Percentiles rank a stretch among this genome's conserved stretches.
These are phyloP conservation scores for Elaphurus davidianus DNA, from an alignment of 2,113 vertebrate genomes.

Conservation along the genomic window DNA sequence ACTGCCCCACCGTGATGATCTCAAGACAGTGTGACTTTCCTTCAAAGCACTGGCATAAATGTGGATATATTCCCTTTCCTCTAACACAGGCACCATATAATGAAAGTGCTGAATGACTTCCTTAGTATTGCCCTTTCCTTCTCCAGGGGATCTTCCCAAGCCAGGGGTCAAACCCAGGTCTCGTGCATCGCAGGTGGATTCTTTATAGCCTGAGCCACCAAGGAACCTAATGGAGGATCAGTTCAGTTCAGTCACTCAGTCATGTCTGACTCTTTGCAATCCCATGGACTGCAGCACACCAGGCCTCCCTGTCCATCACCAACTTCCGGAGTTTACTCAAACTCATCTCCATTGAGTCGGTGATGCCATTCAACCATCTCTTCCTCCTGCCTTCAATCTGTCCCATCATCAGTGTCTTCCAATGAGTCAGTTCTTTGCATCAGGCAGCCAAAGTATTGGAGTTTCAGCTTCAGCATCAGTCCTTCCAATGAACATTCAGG, in stretches of 20 bases:
- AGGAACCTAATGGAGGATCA: neutral
- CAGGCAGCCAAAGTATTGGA: neutral
- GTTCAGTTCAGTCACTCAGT: neutral
- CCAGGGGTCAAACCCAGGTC: neutral
- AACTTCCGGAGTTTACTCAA: neutral
- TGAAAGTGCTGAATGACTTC: neutral
- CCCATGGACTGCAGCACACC: neutral
- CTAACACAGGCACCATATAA: neutral
- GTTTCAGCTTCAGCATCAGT: neutral
- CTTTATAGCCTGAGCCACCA: neutral
- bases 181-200: neutral
- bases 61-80: neutral
- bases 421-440: neutral
- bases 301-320: neutral
- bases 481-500: neutral
- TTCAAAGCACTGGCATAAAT: neutral
- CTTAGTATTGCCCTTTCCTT: neutral
- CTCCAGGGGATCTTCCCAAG: neutral
- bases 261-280: rapidly evolving
- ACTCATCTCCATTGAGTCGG: neutral
- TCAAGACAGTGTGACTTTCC: neutral
- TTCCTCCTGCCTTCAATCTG: neutral
- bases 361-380: neutral
- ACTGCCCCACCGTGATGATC: neutral
- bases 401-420: neutral